Conservation (phyloP, 2,113 vertebrate species). For the Pavo muticus region DNA sequence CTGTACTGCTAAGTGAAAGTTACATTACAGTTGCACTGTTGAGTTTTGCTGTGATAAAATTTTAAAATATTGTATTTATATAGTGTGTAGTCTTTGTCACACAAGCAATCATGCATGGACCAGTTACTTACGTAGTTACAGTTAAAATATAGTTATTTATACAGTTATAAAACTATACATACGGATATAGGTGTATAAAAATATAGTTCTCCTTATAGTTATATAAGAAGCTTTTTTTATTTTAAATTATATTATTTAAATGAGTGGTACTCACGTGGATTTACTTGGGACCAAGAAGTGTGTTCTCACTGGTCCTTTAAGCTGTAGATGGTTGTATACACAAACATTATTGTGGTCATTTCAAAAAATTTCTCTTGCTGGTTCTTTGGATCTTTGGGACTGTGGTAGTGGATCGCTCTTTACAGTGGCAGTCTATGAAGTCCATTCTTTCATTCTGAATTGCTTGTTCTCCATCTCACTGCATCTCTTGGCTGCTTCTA, state of each 20-base stretch:
- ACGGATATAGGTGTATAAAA: no score
- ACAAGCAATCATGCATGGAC: not conserved
- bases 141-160: not conserved
- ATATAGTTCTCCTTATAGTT: not conserved
- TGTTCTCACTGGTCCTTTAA: not conserved
- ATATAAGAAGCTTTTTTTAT: not conserved
- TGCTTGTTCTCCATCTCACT: not conserved
- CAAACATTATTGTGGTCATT: not conserved
- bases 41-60: not conserved
- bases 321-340: not conserved
- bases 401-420: not conserved
- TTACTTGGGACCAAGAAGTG: not conserved
- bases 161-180: not conserved
- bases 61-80: not conserved
- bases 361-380: not conserved
- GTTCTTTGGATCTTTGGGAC: not conserved
- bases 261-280: not conserved
- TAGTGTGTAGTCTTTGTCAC: not conserved
- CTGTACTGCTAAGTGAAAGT: not conserved
- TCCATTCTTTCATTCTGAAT: not conserved
- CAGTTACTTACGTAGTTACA: not conserved
- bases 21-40: not conserved
- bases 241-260: not conserved
- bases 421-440: rapidly evolving
- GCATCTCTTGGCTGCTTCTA: not conserved